phyloP scores from a whole-genome alignment of 2,113 vertebrate genomes.

The Hypomesus transpacificus region DNA sequence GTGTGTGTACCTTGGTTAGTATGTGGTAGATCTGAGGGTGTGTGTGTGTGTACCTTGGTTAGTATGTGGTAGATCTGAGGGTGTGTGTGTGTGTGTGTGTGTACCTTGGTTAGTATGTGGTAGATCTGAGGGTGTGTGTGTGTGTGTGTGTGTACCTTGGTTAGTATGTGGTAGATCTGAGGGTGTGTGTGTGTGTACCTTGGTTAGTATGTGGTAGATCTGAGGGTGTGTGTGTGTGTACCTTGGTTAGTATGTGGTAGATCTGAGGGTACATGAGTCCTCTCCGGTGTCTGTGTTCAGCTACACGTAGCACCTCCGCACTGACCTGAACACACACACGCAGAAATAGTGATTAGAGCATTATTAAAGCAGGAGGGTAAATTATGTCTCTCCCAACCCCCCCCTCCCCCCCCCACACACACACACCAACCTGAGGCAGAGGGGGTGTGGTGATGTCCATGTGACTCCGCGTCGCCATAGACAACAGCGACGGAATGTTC shows the following conservation, averaged over 20 bases:
- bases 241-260: slow-evolving; percentile 91
- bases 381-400: background rate
- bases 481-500: slow-evolving; percentile 87
- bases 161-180: background rate
- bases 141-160: background rate
- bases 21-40: background rate
- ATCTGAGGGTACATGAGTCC: slow-evolving; percentile 93
- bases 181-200: background rate
- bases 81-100: background rate
- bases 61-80: background rate
- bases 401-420: background rate
- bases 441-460: slow-evolving; percentile 92
- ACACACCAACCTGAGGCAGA: slow-evolving; percentile 76
- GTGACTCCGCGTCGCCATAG: slow-evolving; percentile 89
- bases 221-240: slow-evolving; percentile 40
- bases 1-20: slow-evolving; percentile 3
- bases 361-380: too few relatives aligned
- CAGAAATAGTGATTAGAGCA: background rate
- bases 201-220: background rate
- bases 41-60: background rate
- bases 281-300: slow-evolving; percentile 86
- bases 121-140: background rate
- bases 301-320: slow-evolving; percentile 86
- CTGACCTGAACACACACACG: slow-evolving; percentile 66
- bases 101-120: background rate